A percentile compares a stretch with the other conserved stretches of the same genome.
phyloP scores from a whole-genome alignment of 2,113 vertebrate genomes.

The Tragulus kanchil region DNA sequence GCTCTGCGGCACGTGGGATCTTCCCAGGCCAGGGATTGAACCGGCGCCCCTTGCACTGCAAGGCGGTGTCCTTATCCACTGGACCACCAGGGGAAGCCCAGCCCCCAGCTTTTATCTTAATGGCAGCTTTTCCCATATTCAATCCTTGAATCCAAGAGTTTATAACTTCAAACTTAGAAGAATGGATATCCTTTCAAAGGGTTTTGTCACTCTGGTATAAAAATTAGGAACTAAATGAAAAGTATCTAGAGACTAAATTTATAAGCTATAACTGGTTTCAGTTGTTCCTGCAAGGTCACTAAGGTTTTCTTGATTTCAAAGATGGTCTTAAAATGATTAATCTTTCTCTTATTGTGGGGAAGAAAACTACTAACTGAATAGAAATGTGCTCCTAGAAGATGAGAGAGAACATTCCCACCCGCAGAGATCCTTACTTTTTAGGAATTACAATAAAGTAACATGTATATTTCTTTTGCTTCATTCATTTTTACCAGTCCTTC shows the following conservation, averaged over 20 bases:
- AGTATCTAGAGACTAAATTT: too few species aligned
- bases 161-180: background rate
- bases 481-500: background rate
- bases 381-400: background rate
- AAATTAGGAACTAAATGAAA: background rate
- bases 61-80: too few species aligned
- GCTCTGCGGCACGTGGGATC: too few species aligned
- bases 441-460: background rate
- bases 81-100: too few species aligned
- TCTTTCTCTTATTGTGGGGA: background rate
- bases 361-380: background rate
- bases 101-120: background rate
- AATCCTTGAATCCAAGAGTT: background rate
- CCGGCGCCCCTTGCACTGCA: too few species aligned
- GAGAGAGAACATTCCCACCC: background rate
- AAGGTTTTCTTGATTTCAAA: slow-evolving; percentile 10
- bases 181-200: background rate
- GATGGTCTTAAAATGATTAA: background rate
- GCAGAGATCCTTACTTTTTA: background rate
- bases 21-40: too few species aligned
- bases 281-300: slow-evolving; percentile 6
- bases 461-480: background rate
- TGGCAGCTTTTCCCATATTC: background rate
- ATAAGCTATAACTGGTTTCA: background rate
- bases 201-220: slow-evolving; percentile 12